Percentiles rank a stretch among this genome's conserved stretches.
Evolutionary conservation across 2,888 invertebrate species (phyloP).

Genomic region (Archips xylosteana): DNA sequence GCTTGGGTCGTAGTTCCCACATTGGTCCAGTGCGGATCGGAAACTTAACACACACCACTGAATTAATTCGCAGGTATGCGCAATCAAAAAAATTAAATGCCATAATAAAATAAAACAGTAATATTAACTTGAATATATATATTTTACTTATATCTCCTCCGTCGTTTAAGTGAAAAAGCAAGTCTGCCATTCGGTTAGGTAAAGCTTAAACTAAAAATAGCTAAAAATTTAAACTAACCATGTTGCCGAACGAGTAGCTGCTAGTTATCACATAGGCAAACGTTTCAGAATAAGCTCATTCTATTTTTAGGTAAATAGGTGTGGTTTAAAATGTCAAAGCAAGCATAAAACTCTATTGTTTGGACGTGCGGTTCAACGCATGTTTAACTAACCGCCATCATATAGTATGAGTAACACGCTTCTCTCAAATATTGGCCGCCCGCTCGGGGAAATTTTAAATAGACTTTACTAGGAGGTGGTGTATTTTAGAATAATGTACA

Average conservation of each 20-base stretch:
- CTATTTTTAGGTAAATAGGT: slow-evolving; percentile 4
- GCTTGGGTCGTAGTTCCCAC: no score
- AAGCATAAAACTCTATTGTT: slow-evolving; percentile 26
- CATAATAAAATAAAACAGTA: no score
- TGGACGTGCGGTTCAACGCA: slow-evolving; percentile 4
- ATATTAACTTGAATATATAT: no score
- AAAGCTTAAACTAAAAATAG: no score
- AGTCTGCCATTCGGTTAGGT: no score
- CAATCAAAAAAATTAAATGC: no score
- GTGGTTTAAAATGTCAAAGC: slow-evolving; percentile 22
- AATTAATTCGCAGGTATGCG: no score
- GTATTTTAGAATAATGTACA: neutral
- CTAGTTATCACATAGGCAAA: neutral
- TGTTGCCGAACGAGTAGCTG: neutral
- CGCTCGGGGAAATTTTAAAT: slow-evolving; percentile 1
- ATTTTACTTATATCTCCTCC: no score
- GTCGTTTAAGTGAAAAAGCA: no score
- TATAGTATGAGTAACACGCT: neutral
- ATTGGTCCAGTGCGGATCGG: no score
- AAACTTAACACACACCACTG: no score
- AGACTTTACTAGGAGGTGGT: neutral
- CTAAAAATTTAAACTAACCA: neutral
- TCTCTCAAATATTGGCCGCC: slow-evolving; percentile 7
- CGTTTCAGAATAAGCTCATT: slow-evolving; percentile 1
- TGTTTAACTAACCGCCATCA: neutral